Percentiles rank a stretch among this genome's conserved stretches.
Evolutionary conservation across 2,113 vertebrate species (phyloP).

Genomic region (Phyllopteryx taeniolatus): DNA sequence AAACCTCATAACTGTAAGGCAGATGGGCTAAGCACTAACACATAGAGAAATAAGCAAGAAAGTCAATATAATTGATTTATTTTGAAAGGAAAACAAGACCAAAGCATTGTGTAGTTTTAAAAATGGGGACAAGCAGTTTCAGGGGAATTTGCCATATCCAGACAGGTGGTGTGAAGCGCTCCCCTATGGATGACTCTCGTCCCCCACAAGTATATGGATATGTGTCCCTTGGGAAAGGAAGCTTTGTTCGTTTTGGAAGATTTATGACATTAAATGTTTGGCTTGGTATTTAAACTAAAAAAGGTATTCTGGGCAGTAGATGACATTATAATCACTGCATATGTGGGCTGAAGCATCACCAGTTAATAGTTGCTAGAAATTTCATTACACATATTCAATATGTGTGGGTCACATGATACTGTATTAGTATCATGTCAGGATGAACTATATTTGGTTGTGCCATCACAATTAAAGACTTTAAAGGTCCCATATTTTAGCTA

Average conservation of each 20-base stretch:
- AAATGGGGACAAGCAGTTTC: constrained; percentile 68
- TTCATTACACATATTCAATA: background rate
- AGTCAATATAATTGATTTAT: background rate
- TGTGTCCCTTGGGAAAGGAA: constrained; percentile 44
- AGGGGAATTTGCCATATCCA: constrained; percentile 65
- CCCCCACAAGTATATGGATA: background rate
- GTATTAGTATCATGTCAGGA: too few species aligned
- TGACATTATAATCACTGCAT: background rate
- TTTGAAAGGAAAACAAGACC: constrained; percentile 33
- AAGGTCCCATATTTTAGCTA: too few species aligned
- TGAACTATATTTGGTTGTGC: too few species aligned
- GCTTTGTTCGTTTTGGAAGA: constrained; percentile 56
- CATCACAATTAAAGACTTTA: too few species aligned
- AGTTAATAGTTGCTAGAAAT: background rate
- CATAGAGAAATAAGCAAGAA: too few species aligned
- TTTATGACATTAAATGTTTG: constrained; percentile 68
- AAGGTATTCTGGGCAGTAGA: background rate
- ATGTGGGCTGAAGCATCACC: background rate
- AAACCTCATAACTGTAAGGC: too few species aligned
- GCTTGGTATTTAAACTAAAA: constrained; percentile 69
- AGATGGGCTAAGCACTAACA: too few species aligned
- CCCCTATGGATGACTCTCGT: constrained; percentile 32
- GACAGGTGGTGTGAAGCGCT: constrained; percentile 37
- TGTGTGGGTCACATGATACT: too few species aligned
- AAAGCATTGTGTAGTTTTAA: constrained; percentile 36